Evolutionary conservation across 2,113 vertebrate species (phyloP).

Genomic region (Prietella phreatophila): DNA sequence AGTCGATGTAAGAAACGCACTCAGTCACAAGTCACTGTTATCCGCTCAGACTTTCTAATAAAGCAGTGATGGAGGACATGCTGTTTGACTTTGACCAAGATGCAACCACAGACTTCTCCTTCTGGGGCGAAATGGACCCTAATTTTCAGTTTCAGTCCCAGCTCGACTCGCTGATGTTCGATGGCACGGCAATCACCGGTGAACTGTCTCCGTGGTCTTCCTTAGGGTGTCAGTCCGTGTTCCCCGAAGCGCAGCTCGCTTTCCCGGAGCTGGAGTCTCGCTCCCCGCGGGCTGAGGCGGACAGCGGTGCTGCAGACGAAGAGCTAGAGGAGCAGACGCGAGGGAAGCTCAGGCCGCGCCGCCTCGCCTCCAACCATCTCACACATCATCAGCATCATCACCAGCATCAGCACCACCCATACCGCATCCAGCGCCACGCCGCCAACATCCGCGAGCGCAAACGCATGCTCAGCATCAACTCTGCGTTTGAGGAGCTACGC

Average conservation of each 20-base stretch:
- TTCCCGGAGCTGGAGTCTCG: constrained; percentile 62
- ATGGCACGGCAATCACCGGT: constrained; percentile 58
- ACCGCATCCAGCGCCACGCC: constrained; percentile 72
- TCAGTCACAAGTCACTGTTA: not conserved
- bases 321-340: constrained; percentile 59
- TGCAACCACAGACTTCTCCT: constrained; percentile 60
- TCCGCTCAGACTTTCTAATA: not conserved
- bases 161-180: constrained; percentile 65
- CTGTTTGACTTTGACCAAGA: constrained; percentile 69
- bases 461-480: constrained; percentile 76
- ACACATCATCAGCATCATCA: constrained; percentile 13
- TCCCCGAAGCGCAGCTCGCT: constrained; percentile 66
- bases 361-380: constrained; percentile 15
- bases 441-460: constrained; percentile 79
- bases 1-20: not conserved
- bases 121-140: constrained; percentile 69
- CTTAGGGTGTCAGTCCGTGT: constrained; percentile 54
- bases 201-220: constrained; percentile 62
- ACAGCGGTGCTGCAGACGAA: constrained; percentile 64
- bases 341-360: constrained; percentile 29
- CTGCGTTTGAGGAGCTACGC: constrained; percentile 75
- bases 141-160: constrained; percentile 62
- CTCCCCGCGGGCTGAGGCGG: constrained; percentile 42
- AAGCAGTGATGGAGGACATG: constrained; percentile 69
- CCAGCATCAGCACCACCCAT: constrained; percentile 57